Evolutionary conservation across 2,113 vertebrate species (phyloP).

Genomic region (Orientallactaga bullata): DNA sequence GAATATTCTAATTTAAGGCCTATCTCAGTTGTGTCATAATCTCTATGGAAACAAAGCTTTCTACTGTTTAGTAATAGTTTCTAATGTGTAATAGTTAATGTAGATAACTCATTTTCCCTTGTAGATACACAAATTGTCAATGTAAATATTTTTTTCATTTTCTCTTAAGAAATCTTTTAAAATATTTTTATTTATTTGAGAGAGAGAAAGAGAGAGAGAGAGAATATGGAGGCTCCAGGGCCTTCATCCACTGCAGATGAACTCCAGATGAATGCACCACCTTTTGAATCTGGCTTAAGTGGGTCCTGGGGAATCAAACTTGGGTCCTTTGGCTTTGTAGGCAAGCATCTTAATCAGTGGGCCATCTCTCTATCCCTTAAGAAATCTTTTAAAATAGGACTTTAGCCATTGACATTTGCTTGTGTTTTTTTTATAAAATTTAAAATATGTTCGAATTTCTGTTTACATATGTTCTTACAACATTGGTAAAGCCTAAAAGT

Average conservation of each 20-base stretch:
- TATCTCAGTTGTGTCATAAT: slow-evolving; percentile 87
- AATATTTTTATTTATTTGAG: neutral
- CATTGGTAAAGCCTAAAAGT: slow-evolving; percentile 33
- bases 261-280: too few relatives aligned
- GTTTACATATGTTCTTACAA: slow-evolving; percentile 15
- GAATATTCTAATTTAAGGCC: slow-evolving; percentile 90
- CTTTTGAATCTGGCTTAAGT: too few relatives aligned
- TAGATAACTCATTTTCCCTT: slow-evolving; percentile 84
- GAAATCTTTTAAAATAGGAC: slow-evolving; percentile 66
- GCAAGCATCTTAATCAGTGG: too few relatives aligned
- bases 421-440: slow-evolving; percentile 34
- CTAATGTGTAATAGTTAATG: slow-evolving; percentile 83
- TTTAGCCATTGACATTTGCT: slow-evolving; percentile 57
- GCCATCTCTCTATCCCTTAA: slow-evolving; percentile 19
- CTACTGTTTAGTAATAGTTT: slow-evolving; percentile 85
- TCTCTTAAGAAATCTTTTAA: slow-evolving; percentile 39
- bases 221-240: too few relatives aligned
- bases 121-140: slow-evolving; percentile 79
- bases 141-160: slow-evolving; percentile 72
- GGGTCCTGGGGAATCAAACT: too few relatives aligned
- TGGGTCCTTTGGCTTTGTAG: too few relatives aligned
- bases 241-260: too few relatives aligned
- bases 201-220: too few relatives aligned
- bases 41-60: slow-evolving; percentile 87
- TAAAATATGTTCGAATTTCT: slow-evolving; percentile 43